Base-by-base conservation (phyloP, 2,888 invertebrate genomes). In the Oscheius myriophilus region DNA sequence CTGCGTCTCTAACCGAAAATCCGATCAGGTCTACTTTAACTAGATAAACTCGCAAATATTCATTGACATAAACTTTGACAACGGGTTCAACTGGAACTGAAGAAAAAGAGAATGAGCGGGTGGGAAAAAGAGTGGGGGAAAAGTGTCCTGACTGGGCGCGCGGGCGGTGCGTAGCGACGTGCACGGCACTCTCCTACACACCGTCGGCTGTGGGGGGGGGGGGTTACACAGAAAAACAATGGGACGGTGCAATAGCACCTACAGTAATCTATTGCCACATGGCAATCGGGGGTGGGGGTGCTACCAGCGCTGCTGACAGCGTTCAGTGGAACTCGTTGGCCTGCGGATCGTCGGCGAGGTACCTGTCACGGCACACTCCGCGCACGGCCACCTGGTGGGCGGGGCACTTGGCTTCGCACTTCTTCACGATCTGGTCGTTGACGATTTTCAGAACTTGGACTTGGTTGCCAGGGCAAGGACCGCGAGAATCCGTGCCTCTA, bases 361-460 rank as follows among this genome's bases (percentile, higher is more conserved):
- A 80, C 65, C 80, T 74, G 65, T 84, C 84, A 42, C 83, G 78
- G 67, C 85, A 85, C 58, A 85, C 69, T 25, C 84, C 84, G 33
- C 84, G 79, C 9, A 83, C 78, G 21, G 85, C 81, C 46, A 82
- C 80, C 75, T 80, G 79, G 52, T 84, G 80, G 43, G 82, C 78
- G 39, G 84, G 84, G 69, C 84, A 84, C 43, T 79, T 79, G 73
- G 75, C 79, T 58, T 84, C 84, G 66, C 84, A 84, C 64, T 82
- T 79, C 74, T 85, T 84, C 64, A 83, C 80, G 61, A 84, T 81
- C 52, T 78, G 72, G 58, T 85, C 84, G 41, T 80, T 81, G 67
- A 82, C 76, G 45, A 85, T 80, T 61, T 83, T 74, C 23, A 80
- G 74, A 45, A 84, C 84, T 73, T 83, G 84, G 16, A 85, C 83